Evolutionary conservation across 1,140 invertebrate species (phyloP).

Genomic region (Cotesia typhae): DNA sequence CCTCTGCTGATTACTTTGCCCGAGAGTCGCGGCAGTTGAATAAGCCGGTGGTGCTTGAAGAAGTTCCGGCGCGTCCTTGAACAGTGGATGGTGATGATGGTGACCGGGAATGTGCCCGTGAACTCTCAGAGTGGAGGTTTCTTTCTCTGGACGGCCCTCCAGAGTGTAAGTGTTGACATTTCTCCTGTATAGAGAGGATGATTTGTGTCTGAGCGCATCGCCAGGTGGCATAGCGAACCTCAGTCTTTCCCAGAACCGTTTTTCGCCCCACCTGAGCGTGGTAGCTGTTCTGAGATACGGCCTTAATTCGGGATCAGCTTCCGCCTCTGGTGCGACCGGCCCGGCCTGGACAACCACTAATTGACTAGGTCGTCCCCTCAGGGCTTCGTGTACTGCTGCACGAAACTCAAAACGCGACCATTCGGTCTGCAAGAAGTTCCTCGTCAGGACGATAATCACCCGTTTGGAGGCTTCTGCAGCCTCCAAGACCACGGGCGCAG

Average conservation of each 20-base stretch:
- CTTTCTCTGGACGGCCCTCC: constrained; percentile 68
- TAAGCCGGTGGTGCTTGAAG: constrained; percentile 67
- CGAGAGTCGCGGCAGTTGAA: constrained; percentile 54
- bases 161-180: constrained; percentile 82
- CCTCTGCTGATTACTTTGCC: constrained; percentile 44
- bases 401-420: constrained; percentile 87
- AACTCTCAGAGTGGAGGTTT: constrained; percentile 64
- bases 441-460: constrained; percentile 81
- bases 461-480: constrained; percentile 85
- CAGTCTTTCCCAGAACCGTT: constrained; percentile 90
- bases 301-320: constrained; percentile 86
- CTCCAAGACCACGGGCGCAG: constrained; percentile 81
- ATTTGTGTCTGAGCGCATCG: constrained; percentile 60
- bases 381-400: constrained; percentile 84
- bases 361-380: constrained; percentile 83
- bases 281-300: constrained; percentile 86
- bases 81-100: constrained; percentile 57
- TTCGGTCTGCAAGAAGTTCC: constrained; percentile 86
- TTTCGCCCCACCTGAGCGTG: constrained; percentile 86
- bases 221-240: constrained; percentile 84
- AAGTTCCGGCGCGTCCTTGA: constrained; percentile 61
- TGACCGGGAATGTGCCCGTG: constrained; percentile 61
- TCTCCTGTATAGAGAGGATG: constrained; percentile 71
- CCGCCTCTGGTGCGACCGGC: constrained; percentile 78
- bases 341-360: constrained; percentile 88